Conservation (phyloP, 2,113 vertebrate genomes). For the Anguilla rostrata region DNA sequence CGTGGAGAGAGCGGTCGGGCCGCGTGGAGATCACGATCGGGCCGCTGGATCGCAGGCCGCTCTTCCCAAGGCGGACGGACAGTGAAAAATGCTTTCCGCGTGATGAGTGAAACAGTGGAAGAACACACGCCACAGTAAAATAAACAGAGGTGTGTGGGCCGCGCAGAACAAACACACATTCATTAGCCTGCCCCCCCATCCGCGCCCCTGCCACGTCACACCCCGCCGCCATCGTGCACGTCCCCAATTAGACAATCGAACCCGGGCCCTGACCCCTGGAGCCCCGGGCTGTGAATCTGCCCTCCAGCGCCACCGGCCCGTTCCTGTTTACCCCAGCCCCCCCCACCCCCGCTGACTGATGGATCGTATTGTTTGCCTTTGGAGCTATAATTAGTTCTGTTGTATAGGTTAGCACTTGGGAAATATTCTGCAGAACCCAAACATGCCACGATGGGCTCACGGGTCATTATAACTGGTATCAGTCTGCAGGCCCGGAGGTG, state of each 20-base stretch:
- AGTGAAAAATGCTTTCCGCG: conserved; percentile 57
- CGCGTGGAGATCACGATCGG: not conserved
- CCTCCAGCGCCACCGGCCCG: conserved; percentile 54
- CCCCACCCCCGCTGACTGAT: conserved; percentile 60
- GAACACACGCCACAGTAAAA: conserved; percentile 72
- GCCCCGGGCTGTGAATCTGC: conserved; percentile 67
- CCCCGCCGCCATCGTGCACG: not conserved
- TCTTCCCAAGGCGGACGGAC: conserved; percentile 50
- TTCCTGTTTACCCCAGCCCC: conserved; percentile 66
- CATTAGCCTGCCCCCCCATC: conserved; percentile 59
- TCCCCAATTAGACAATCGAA: conserved; percentile 71
- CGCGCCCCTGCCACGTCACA: conserved; percentile 30
- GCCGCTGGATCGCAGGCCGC: not conserved
- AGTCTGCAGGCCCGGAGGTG: conserved; percentile 69
- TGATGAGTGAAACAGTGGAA: conserved; percentile 66
- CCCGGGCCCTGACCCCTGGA: conserved; percentile 69
- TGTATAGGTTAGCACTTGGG: conserved; percentile 75
- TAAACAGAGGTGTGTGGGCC: conserved; percentile 72
- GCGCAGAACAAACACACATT: conserved; percentile 71
- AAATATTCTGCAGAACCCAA: conserved; percentile 78
- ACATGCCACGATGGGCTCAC: conserved; percentile 71
- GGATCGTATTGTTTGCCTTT: conserved; percentile 77
- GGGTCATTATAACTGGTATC: conserved; percentile 75
- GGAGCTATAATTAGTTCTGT: conserved; percentile 69
- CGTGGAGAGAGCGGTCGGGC: too few relatives aligned